These are phyloP conservation scores for Brachionus angularis DNA, from an alignment of 1,140 invertebrate genomes.

Conservation along the genomic window DNA sequence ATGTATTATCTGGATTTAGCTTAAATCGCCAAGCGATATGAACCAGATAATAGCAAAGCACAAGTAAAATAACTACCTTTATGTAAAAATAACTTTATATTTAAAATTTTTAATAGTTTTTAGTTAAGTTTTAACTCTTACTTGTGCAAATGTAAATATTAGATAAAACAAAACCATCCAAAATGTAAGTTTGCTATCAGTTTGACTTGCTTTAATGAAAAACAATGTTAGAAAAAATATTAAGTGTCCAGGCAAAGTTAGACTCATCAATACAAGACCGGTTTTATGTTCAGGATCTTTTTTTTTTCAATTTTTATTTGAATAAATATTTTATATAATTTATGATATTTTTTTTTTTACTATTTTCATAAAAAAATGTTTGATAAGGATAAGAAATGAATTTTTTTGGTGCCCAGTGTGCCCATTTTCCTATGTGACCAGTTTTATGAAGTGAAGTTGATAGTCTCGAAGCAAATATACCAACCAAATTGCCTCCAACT, in stretches of 20 bases:
- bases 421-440: conserved; percentile 47
- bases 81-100: conserved; percentile 59
- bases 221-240: conserved; percentile 81
- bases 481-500: conserved; percentile 86
- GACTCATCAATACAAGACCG: conserved; percentile 72
- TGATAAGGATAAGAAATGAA: neutral
- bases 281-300: conserved; percentile 61
- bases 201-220: conserved; percentile 64
- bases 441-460: conserved; percentile 68
- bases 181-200: conserved; percentile 70
- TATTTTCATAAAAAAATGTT: neutral
- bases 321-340: neutral
- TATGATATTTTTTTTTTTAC: neutral
- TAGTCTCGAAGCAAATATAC: conserved; percentile 83
- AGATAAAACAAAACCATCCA: conserved; percentile 72
- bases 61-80: conserved; percentile 55
- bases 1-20: conserved; percentile 90
- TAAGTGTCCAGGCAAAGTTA: conserved; percentile 87
- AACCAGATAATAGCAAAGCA: conserved; percentile 75
- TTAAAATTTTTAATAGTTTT: neutral
- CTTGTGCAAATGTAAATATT: conserved; percentile 63
- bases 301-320: neutral
- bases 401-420: conserved; percentile 18
- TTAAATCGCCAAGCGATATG: conserved; percentile 76
- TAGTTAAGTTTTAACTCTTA: neutral